Base-by-base conservation (phyloP, 2,797 vertebrate species). In the Chloroceryle inda region DNA sequence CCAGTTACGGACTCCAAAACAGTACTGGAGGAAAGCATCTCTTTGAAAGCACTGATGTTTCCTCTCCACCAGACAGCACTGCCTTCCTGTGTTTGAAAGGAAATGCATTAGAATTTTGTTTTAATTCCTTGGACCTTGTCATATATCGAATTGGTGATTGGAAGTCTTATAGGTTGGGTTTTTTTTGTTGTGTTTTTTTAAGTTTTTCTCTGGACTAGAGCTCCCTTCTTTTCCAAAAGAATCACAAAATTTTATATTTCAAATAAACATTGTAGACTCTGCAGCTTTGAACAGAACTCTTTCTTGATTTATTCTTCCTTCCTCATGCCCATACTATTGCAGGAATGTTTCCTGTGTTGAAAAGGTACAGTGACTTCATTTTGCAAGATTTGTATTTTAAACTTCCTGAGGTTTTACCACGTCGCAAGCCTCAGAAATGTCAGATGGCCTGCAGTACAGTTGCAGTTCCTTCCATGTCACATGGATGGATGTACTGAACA, bases 21-120 rank as follows among this genome's bases (percentile, higher is more conserved):
- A 33, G 29, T 40, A 18, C 37, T 63, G 18, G 50, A 35, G 29
- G 38, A 40, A 31, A 11, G 29, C 47, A n/a, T 76, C 21, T n/a
- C 45, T 64, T 23, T 47, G 33, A 49, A 52, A 61, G 84, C 8
- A 1, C 7, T 80, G 44, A 33, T 59, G 23, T 33, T 63, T 55
- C 56, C 22, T 88, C 53, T 79, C 94, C 84, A 79, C 75, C 88
- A 95, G 95, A 89, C 80, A 94, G 89, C 92, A 83, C 89, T 93
- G 62, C 27, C 11, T 89, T 27, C n/a, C 62, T 38, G 4, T 6
- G 7, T 85, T 81, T 19, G 45, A 47, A 56, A 64, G 53, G 42
- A 76, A 10, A 40, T 21, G 56, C 10, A 23, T 71, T 73, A 5
- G 1, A 40, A 3, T 61, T 24, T 26, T 12, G 45, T 6, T 24